Evolutionary conservation across 1,140 invertebrate genomes (phyloP).

Genomic region (Drosophila parvula): DNA sequence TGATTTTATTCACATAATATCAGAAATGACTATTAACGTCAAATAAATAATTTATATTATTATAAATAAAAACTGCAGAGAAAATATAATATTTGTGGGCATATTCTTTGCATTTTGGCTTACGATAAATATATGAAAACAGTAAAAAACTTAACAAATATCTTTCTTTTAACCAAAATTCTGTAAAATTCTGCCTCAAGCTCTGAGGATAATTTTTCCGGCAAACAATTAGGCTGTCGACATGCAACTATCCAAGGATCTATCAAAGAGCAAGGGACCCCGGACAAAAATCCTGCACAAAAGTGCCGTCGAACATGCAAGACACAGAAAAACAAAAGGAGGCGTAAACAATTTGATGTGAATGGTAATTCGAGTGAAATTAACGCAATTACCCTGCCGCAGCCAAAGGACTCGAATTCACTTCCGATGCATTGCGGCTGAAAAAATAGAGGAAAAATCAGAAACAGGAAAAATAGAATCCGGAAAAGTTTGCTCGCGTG

Average conservation of each 20-base stretch:
- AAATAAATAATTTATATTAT: too few species aligned
- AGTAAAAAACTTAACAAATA: not conserved
- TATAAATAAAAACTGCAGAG: not conserved
- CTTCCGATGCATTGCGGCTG: slow-evolving; percentile 39
- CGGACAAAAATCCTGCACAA: slow-evolving; percentile 32
- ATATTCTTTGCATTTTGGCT: not conserved
- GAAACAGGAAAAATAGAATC: not conserved
- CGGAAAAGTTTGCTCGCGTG: slow-evolving; percentile 55
- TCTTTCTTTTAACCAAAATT: not conserved
- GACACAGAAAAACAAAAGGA: slow-evolving; percentile 9
- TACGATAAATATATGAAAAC: not conserved
- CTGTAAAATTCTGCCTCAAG: not conserved
- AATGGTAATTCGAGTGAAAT: slow-evolving; percentile 70
- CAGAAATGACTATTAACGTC: too few species aligned
- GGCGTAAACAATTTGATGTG: slow-evolving; percentile 66
- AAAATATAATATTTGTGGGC: not conserved
- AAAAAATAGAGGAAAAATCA: slow-evolving; percentile 12
- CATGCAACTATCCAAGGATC: slow-evolving; percentile 56
- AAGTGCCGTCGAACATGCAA: slow-evolving; percentile 76
- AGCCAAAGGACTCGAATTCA: slow-evolving; percentile 53
- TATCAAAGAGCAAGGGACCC: not conserved
- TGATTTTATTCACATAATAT: not conserved
- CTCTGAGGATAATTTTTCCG: slow-evolving; percentile 56
- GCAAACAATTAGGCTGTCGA: slow-evolving; percentile 73
- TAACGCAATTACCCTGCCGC: slow-evolving; percentile 76